A percentile compares a stretch with the other conserved stretches of the same genome.
These are phyloP conservation scores for Vulpes lagopus DNA, from an alignment of 2,113 vertebrate genomes.

Conservation along the genomic window DNA sequence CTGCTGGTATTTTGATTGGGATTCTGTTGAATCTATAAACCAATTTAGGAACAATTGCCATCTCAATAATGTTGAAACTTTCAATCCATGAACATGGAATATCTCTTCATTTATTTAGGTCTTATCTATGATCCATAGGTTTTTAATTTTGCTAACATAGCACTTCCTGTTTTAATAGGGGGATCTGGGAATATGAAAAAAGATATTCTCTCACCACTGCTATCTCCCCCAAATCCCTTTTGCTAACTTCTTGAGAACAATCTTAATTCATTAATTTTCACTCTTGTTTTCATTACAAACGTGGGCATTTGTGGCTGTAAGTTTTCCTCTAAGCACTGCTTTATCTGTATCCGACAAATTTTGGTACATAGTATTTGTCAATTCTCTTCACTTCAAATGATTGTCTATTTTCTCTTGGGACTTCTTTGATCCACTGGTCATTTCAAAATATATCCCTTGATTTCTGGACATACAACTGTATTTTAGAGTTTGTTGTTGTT, in stretches of 20 bases:
- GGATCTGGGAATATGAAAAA: neutral
- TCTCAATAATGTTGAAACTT: constrained; percentile 31
- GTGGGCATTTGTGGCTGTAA: neutral
- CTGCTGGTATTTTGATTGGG: neutral
- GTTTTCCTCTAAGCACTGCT: neutral
- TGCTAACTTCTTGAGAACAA: constrained; percentile 19
- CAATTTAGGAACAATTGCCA: neutral
- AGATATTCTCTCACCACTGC: neutral
- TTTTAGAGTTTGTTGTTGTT: neutral
- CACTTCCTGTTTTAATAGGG: neutral
- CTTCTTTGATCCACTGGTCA: constrained; percentile 15
- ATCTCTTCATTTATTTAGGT: constrained; percentile 39
- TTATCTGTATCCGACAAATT: constrained; percentile 36
- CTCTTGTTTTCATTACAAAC: neutral
- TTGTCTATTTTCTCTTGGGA: neutral
- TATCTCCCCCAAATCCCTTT: neutral
- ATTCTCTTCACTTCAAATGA: neutral
- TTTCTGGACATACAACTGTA: neutral
- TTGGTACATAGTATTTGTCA: neutral
- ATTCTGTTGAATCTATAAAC: constrained; percentile 11
- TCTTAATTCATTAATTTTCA: constrained; percentile 8
- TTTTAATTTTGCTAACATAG: constrained; percentile 44
- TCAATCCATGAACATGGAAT: neutral
- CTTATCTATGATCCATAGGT: neutral
- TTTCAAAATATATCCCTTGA: constrained; percentile 17